Conservation (phyloP, 1,140 invertebrate species). For the Nymphalis io region DNA sequence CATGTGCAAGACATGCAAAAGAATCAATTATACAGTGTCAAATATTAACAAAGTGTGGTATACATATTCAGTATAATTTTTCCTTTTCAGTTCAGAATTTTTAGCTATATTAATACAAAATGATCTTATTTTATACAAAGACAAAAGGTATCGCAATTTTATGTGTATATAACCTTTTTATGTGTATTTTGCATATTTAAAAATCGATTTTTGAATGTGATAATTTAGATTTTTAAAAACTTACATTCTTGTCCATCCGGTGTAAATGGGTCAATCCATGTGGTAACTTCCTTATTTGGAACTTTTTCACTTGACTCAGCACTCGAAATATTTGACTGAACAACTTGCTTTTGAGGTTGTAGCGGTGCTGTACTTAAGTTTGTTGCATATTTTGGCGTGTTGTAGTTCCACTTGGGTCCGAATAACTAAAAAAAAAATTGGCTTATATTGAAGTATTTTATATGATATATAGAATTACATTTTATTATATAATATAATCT, state of each 20-base stretch:
- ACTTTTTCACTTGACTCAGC: constrained; percentile 51
- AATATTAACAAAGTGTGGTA: constrained; percentile 30
- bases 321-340: constrained; percentile 36
- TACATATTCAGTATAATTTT: constrained; percentile 1
- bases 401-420: constrained; percentile 88
- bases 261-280: constrained; percentile 64
- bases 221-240: constrained; percentile 39
- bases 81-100: neutral
- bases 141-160: neutral
- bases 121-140: neutral
- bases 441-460: neutral
- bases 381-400: constrained; percentile 89
- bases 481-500: constrained; percentile 69
- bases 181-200: constrained; percentile 11
- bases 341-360: constrained; percentile 85
- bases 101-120: constrained; percentile 2
- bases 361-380: constrained; percentile 88
- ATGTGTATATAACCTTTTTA: no score
- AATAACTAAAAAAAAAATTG: constrained; percentile 83
- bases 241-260: constrained; percentile 77
- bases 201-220: constrained; percentile 8
- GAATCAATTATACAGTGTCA: constrained; percentile 61
- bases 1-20: constrained; percentile 81
- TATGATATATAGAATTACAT: neutral
- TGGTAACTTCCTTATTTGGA: constrained; percentile 46